Percentiles rank a stretch among this genome's conserved stretches.
phyloP scores from a whole-genome alignment of 1,140 invertebrate genomes.

The Melitaea cinxia region DNA sequence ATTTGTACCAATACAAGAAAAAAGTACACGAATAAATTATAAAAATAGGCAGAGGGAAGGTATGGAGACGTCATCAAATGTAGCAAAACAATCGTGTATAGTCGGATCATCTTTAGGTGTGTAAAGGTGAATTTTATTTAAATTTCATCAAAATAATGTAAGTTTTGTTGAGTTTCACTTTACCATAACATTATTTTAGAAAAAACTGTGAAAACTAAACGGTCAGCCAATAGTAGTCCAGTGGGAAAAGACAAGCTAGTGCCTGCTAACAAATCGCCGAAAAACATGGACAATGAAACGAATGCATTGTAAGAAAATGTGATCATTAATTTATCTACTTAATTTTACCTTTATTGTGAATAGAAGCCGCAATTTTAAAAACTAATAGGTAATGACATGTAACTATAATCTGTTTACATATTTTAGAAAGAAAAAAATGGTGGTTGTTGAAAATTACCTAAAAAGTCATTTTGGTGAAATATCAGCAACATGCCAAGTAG shows the following conservation, averaged over 20 bases:
- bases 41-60: constrained; percentile 38
- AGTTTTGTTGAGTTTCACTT: not conserved
- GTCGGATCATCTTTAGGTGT: constrained; percentile 56
- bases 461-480: constrained; percentile 46
- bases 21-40: constrained; percentile 25
- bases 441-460: constrained; percentile 56
- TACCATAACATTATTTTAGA: constrained; percentile 3
- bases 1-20: constrained; percentile 37
- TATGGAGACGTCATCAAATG: constrained; percentile 18
- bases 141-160: not conserved
- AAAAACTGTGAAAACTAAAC: constrained; percentile 6
- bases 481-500: constrained; percentile 8
- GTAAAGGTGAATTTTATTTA: constrained; percentile 71
- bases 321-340: not conserved
- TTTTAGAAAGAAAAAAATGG: constrained; percentile 53
- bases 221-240: constrained; percentile 43
- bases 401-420: too few species aligned
- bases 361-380: too few species aligned
- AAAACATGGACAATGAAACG: constrained; percentile 29
- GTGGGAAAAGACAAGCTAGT: constrained; percentile 33
- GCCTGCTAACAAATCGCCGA: constrained; percentile 21
- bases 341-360: constrained; percentile 8
- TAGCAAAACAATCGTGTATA: constrained; percentile 31
- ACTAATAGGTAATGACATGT: too few species aligned
- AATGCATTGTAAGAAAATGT: constrained; percentile 41